phyloP scores from a whole-genome alignment of 2,113 vertebrate genomes.

The Cercocebus atys region DNA sequence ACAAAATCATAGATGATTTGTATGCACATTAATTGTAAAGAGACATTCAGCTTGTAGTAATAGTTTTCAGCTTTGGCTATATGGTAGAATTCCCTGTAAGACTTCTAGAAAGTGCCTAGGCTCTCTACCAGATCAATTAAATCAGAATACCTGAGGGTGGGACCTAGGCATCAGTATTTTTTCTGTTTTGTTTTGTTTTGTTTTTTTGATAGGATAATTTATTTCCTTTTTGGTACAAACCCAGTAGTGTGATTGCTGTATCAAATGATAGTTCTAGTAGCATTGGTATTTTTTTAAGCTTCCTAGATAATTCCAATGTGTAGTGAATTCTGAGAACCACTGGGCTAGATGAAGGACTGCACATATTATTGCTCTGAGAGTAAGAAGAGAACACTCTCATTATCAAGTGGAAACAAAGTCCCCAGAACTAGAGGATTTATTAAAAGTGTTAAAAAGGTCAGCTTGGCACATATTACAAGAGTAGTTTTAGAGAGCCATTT shows the following conservation, averaged over 20 bases:
- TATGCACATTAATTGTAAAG: background rate
- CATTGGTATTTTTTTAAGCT: background rate
- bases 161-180: background rate
- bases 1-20: background rate
- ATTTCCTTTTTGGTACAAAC: too few species aligned
- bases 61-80: background rate
- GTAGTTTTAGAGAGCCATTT: background rate
- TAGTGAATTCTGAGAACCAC: background rate
- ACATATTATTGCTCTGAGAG: background rate
- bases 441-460: constrained; percentile 14
- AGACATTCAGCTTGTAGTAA: background rate
- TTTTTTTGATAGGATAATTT: background rate
- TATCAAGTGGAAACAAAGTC: background rate
- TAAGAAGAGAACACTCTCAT: background rate
- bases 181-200: too few species aligned
- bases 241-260: too few species aligned
- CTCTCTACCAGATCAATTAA: background rate
- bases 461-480: background rate
- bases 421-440: background rate
- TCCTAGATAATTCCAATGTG: background rate
- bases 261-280: too few species aligned
- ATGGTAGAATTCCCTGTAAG: background rate
- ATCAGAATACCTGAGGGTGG: background rate
- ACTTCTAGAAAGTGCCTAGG: background rate
- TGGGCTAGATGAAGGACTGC: background rate